Evolutionary conservation across 2,113 vertebrate genomes (phyloP).

Genomic region (Coptodon bakossiorum): DNA sequence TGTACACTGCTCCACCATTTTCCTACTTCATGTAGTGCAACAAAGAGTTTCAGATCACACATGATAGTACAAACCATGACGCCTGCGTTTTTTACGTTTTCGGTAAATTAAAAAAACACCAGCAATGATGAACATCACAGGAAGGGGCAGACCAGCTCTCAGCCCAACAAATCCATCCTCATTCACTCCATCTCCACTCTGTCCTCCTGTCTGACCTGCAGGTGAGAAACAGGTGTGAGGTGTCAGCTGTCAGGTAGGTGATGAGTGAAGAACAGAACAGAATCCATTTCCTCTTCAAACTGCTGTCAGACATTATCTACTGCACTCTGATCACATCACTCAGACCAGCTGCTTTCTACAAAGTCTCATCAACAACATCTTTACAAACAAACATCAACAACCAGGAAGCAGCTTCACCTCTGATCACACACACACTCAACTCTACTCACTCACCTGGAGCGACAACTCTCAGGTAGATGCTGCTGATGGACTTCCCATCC

Average conservation of each 20-base stretch:
- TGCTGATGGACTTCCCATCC: neutral
- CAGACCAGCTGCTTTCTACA: neutral
- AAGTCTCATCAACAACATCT: neutral
- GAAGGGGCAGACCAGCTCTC: neutral
- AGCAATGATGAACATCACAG: neutral
- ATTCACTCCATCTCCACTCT: accelerated
- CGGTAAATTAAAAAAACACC: neutral
- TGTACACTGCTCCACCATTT: neutral
- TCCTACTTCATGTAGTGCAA: neutral
- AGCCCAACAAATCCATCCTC: neutral
- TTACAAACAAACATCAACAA: neutral
- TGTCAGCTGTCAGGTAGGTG: neutral
- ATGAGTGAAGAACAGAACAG: neutral
- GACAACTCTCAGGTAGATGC: neutral
- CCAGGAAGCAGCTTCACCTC: neutral
- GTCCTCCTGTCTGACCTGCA: accelerated
- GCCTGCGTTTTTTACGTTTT: neutral
- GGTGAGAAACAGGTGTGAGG: neutral
- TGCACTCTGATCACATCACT: neutral
- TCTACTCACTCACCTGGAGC: accelerated
- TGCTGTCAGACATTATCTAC: neutral
- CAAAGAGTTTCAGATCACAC: neutral
- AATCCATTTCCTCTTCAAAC: neutral
- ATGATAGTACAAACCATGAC: neutral
- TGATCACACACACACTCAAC: neutral